phyloP scores from a whole-genome alignment of 2,113 vertebrate genomes.

The Macrotis lagotis region DNA sequence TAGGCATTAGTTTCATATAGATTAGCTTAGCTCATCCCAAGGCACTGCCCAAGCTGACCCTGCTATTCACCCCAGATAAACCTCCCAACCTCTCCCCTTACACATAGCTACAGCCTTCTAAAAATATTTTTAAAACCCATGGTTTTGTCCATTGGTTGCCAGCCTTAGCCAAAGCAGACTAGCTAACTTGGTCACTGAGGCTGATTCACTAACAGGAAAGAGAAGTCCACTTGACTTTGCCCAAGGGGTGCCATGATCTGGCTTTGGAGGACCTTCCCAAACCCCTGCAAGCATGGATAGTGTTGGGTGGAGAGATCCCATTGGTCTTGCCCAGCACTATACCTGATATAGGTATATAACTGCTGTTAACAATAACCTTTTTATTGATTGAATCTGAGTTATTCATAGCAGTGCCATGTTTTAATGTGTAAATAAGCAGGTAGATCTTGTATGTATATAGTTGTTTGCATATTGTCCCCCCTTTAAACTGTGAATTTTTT shows the following conservation, averaged over 20 bases:
- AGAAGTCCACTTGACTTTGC: not conserved
- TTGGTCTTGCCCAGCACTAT: not conserved
- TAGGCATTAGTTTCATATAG: not conserved
- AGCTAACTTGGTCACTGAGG: not conserved
- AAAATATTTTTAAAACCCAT: not conserved
- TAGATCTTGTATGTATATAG: not conserved
- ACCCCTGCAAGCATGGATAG: not conserved
- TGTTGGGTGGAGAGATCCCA: not conserved
- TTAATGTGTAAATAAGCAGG: not conserved
- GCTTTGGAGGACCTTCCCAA: not conserved
- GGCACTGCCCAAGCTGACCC: not conserved
- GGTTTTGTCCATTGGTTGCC: not conserved
- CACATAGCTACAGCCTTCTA: not conserved
- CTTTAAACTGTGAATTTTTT: not conserved
- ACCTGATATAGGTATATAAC: not conserved
- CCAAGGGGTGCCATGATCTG: not conserved
- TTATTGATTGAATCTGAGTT: not conserved
- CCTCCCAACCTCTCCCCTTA: not conserved
- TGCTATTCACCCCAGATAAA: not conserved
- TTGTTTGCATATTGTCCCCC: not conserved
- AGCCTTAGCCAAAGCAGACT: not conserved
- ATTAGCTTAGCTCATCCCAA: not conserved
- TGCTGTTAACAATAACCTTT: not conserved
- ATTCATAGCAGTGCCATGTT: not conserved
- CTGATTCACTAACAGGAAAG: too few relatives aligned